Base-by-base conservation (phyloP, 2,113 vertebrate species). In the Condylura cristata region DNA sequence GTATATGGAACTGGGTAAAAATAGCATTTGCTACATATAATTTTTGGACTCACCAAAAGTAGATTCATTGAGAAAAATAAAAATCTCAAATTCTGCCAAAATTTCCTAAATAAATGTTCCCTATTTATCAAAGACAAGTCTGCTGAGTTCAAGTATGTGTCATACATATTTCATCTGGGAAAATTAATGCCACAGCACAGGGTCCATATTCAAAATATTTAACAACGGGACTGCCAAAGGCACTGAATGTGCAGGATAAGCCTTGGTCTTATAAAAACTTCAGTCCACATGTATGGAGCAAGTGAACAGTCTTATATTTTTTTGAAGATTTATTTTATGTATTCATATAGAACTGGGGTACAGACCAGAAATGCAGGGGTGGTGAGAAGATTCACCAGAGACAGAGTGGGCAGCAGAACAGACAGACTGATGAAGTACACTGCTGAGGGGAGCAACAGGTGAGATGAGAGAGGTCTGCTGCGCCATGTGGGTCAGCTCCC, bases 71-170 rank as follows among this genome's bases (percentile, higher is more conserved):
- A 72, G 75, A 74, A 88, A 61, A 91, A 78, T 46, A 74, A 37
- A 70, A 68, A 32, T 94, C 91, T 84, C 51, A 84, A 91, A 75
- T 75, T 34, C 41, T 34, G 30, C 81, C 60, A 95, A 80, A 34
- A 84, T 39, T 83, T 91, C 80, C 70, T 86, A 72, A 89, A 48
- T 58, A 82, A 68, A 81, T 22, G 14, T 85, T 58, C 24, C 34
- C 32, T 60, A 51, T 89, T 68, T 18, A 72, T 34, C 75, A 79
- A 84, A 89, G 44, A 83, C 8, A 89, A 20, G 17, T 48, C 20
- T 74, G 56, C 39, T 87, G 44, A 87, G 51, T 37, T n/a, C 22
- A 89, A 56, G 11, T 86, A 63, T 46, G 68, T 46, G 81, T 87
- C 82, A 17, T n/a, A n/a, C n/a, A 1, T 37, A 92, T 63, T 89